These are phyloP conservation scores for Zelleria hepariella DNA, from an alignment of 2,888 invertebrate species.

Conservation along the genomic window DNA sequence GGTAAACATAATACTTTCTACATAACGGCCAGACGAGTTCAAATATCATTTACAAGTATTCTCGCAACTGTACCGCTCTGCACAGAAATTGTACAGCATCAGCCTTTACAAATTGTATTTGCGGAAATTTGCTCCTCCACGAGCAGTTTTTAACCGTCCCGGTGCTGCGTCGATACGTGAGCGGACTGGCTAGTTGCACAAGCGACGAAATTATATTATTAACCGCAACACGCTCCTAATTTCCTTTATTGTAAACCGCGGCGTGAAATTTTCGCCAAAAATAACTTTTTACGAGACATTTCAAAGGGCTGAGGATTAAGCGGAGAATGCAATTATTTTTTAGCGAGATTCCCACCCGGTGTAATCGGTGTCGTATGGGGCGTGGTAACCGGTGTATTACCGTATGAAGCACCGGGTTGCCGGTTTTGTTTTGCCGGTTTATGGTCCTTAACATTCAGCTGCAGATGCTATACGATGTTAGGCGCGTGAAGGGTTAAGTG, in stretches of 20 bases:
- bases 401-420: neutral
- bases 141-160: slow-evolving; percentile 35
- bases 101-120: slow-evolving; percentile 22
- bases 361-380: neutral
- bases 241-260: neutral
- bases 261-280: neutral
- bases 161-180: slow-evolving; percentile 34
- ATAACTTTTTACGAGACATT: neutral
- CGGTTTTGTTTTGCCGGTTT: neutral
- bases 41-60: too few species aligned
- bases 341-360: neutral
- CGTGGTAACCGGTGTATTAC: neutral
- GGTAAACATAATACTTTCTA: too few species aligned
- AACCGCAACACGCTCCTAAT: neutral
- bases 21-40: too few species aligned
- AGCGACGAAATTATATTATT: neutral
- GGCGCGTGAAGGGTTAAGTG: neutral
- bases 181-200: slow-evolving; percentile 27
- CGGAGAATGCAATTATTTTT: neutral
- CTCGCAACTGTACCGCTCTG: neutral
- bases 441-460: neutral
- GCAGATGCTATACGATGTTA: neutral
- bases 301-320: neutral
- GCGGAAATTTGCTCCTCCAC: slow-evolving; percentile 44
- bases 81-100: neutral